A percentile compares a stretch with the other conserved stretches of the same genome.
These are phyloP conservation scores for Ectemnius cavifrons DNA, from an alignment of 2,888 invertebrate genomes.

Conservation along the genomic window DNA sequence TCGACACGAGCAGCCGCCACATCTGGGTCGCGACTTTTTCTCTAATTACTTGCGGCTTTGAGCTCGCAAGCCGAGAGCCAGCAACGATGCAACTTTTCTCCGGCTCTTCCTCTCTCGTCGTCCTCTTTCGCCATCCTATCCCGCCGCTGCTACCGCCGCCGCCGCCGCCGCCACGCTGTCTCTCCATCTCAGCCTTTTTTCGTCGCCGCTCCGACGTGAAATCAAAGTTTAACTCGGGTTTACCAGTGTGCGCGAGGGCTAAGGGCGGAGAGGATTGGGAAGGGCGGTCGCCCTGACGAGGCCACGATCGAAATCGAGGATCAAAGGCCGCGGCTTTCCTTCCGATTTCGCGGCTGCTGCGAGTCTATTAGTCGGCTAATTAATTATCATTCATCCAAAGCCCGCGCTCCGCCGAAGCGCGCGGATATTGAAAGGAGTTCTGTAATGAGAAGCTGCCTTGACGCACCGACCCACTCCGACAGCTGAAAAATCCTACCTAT, in stretches of 20 bases:
- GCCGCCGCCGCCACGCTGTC: neutral
- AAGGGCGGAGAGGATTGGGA: too few relatives aligned
- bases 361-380: conserved; percentile 54
- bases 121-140: neutral
- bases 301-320: conserved; percentile 53
- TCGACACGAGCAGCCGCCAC: conserved; percentile 51
- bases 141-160: neutral
- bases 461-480: too few relatives aligned
- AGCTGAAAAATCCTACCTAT: too few relatives aligned
- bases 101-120: neutral
- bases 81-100: conserved; percentile 50
- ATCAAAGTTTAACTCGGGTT: conserved; percentile 43
- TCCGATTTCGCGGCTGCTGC: conserved; percentile 34
- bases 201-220: conserved; percentile 2
- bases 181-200: neutral
- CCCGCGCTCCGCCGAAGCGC: conserved; percentile 23
- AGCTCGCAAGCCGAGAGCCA: conserved; percentile 36
- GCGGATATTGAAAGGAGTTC: conserved; percentile 47
- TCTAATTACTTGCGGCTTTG: conserved; percentile 59
- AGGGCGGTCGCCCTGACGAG: too few relatives aligned
- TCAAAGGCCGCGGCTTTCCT: conserved; percentile 48
- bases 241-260: conserved; percentile 20
- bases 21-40: conserved; percentile 64
- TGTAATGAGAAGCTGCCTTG: conserved; percentile 30
- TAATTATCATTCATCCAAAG: conserved; percentile 51